Evolutionary conservation across 2,888 invertebrate genomes (phyloP), one percentile per base, ranked within the genome.

Genomic region (Dicycla oo): DNA sequence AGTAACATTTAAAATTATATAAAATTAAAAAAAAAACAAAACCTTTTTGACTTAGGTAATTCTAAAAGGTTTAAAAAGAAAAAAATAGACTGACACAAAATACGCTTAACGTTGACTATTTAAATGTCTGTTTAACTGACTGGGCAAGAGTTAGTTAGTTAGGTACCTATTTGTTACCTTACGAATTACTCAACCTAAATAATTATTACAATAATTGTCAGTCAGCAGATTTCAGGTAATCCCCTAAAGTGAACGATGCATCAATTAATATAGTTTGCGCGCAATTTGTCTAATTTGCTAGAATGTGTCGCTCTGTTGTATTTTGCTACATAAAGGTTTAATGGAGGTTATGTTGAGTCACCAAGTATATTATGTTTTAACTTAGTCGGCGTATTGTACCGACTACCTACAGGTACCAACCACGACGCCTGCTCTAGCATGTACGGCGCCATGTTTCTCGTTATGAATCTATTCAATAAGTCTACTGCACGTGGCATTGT

Each of bases 171-270:
- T 34, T 43, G 26, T 43, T 26, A 20, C 60, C 7, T 20, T 11
- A 26, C 11, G 7, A 45, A 45, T 49, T 62, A 54, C 63, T 26
- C 53, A 73, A 80, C 68, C 23, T 45, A 57, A 20, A 43, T 53
- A 47, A 66, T 49, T 10, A 69, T 56, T 62, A 61, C 67, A 67
- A 61, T 69, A n/a, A 56, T 23, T 49, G 26, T 8, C 58, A 43
- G 40, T 80, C 69, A 73, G 78, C 85, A 67, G 15, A 38, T 62
- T 34, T 49, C 20, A 61, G 81, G 49, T 60, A 73, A 51, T 78
- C 85, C 83, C 83, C 83, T 58, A 34, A 3, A 58, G 81, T 51
- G 26, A 56, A 58, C 45, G 20, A 54, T 38, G 69, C 73, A 63
- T 40, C 26, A 49, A 53, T 68, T 76, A 40, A 40, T 30, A 15